phyloP scores from a whole-genome alignment of 2,113 vertebrate genomes.

The Geococcyx californianus region DNA sequence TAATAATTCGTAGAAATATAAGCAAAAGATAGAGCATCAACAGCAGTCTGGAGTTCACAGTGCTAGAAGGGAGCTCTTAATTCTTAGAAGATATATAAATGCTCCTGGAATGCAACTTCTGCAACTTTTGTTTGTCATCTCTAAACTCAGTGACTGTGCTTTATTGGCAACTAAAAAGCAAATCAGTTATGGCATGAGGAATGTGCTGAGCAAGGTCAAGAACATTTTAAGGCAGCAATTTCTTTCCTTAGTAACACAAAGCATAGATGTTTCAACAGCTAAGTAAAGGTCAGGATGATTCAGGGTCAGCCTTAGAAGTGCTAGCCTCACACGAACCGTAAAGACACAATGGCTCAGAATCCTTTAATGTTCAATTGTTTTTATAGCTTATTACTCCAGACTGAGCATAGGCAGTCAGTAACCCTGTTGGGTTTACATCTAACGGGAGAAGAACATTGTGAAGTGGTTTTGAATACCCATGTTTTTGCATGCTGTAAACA shows the following conservation, averaged over 20 bases:
- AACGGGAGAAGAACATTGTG: neutral
- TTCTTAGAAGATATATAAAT: neutral
- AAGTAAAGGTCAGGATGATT: neutral
- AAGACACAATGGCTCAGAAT: neutral
- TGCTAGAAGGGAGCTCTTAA: neutral
- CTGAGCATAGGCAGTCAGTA: neutral
- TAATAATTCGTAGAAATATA: neutral
- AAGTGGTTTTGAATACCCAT: neutral
- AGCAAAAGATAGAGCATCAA: constrained; percentile 2
- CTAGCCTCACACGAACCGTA: neutral
- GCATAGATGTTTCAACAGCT: neutral
- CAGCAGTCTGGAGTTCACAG: neutral
- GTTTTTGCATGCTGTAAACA: neutral
- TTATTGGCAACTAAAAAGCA: neutral
- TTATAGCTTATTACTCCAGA: neutral
- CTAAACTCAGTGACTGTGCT: neutral
- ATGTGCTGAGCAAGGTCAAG: constrained; percentile 1
- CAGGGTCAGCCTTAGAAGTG: neutral
- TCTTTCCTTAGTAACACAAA: neutral
- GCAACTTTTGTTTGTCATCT: neutral
- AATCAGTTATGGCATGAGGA: neutral
- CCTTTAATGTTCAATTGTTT: neutral
- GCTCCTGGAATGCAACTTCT: neutral
- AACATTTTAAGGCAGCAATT: neutral
- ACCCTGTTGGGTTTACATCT: neutral